Evolutionary conservation across 2,888 invertebrate species (phyloP).

Genomic region (Meganola albula): DNA sequence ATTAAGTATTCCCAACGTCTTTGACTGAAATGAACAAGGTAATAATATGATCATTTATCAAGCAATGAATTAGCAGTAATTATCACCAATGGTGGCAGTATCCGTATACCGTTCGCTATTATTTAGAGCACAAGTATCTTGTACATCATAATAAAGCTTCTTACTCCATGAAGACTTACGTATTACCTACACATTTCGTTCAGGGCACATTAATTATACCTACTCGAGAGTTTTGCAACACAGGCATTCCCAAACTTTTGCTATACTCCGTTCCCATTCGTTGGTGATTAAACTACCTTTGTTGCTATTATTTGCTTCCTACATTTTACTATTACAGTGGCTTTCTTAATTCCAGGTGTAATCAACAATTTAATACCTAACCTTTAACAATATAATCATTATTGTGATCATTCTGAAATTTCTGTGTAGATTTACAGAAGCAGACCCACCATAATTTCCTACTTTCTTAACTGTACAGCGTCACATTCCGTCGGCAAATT

Average conservation of each 20-base stretch:
- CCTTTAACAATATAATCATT: background rate
- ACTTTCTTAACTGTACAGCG: constrained; percentile 68
- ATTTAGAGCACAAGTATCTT: constrained; percentile 50
- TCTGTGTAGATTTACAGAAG: constrained; percentile 38
- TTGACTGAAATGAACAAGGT: constrained; percentile 34
- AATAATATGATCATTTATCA: constrained; percentile 28
- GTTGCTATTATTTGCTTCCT: constrained; percentile 36
- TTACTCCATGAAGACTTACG: constrained; percentile 33
- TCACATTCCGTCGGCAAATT: constrained; percentile 76
- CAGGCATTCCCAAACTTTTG: too few relatives aligned
- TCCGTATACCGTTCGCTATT: constrained; percentile 67
- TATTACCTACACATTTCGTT: too few relatives aligned
- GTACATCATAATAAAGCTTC: constrained; percentile 44
- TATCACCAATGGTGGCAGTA: constrained; percentile 62
- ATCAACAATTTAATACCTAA: constrained; percentile 24
- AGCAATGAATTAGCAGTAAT: constrained; percentile 46
- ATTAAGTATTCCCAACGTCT: constrained; percentile 39
- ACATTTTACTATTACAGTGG: constrained; percentile 23
- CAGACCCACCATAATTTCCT: constrained; percentile 54
- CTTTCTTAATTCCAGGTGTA: constrained; percentile 15
- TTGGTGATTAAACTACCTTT: constrained; percentile 45
- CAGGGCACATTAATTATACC: too few relatives aligned
- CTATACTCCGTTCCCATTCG: too few relatives aligned
- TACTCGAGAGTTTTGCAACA: too few relatives aligned
- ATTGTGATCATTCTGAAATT: constrained; percentile 12